Evolutionary conservation across 2,797 vertebrate genomes (phyloP).

Genomic region (Bryconaethiops microstoma): DNA sequence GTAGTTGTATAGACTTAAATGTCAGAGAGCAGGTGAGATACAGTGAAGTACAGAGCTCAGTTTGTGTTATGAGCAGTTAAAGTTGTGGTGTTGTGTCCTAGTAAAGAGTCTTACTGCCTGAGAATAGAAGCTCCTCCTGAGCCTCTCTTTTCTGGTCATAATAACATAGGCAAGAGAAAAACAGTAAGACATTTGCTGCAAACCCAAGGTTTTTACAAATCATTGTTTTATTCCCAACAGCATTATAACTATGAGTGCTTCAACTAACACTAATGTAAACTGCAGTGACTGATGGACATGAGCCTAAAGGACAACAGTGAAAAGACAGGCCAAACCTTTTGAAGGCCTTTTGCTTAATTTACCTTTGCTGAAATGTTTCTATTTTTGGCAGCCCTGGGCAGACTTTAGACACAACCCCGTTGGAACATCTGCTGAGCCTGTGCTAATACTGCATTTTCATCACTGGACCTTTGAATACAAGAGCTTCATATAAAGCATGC

Average conservation of each 20-base stretch:
- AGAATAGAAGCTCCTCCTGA: too few relatives aligned
- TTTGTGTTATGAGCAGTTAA: too few relatives aligned
- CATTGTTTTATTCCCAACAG: not conserved
- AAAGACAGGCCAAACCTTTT: not conserved
- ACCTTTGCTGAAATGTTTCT: not conserved
- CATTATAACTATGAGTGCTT: constrained; percentile 1
- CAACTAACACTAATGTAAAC: not conserved
- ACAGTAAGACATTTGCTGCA: not conserved
- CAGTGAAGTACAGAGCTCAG: too few relatives aligned
- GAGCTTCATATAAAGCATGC: not conserved
- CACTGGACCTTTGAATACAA: not conserved
- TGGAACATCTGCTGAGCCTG: not conserved
- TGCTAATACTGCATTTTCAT: not conserved
- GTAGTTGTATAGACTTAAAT: too few relatives aligned
- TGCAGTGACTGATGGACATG: too few relatives aligned
- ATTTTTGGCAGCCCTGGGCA: not conserved
- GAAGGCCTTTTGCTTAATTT: not conserved
- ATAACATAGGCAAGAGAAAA: not conserved
- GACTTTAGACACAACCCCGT: not conserved
- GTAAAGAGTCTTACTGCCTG: too few relatives aligned
- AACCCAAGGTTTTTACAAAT: not conserved
- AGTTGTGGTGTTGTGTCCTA: too few relatives aligned
- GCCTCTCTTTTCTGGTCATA: too few relatives aligned
- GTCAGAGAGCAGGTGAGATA: too few relatives aligned
- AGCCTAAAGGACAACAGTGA: not conserved